These are phyloP conservation scores for Anthonomus grandis DNA, from an alignment of 1,140 invertebrate species.

Conservation along the genomic window DNA sequence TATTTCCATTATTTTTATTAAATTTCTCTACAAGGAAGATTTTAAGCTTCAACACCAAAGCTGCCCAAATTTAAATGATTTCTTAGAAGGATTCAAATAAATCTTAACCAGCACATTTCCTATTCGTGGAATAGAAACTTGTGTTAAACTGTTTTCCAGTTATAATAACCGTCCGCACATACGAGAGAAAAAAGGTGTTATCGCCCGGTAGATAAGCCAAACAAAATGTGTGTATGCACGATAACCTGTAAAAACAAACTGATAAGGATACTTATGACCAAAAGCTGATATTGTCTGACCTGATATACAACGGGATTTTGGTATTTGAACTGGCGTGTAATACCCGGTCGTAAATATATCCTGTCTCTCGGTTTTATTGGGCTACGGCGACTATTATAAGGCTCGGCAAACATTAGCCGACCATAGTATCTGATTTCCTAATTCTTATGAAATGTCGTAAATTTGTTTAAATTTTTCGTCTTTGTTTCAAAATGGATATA, in stretches of 20 bases:
- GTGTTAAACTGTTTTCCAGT: no score
- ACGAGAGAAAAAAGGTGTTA: slow-evolving; percentile 13
- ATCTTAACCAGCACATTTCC: no score
- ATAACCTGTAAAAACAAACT: slow-evolving; percentile 31
- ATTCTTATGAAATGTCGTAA: slow-evolving; percentile 7
- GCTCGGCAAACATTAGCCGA: slow-evolving; percentile 17
- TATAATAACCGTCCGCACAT: no score
- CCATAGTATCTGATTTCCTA: slow-evolving; percentile 18
- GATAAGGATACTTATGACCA: slow-evolving; percentile 30
- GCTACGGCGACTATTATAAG: neutral
- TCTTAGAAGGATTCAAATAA: no score
- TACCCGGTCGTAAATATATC: slow-evolving; percentile 27
- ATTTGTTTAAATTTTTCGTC: slow-evolving; percentile 3
- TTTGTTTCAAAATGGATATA: no score
- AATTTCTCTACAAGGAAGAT: no score
- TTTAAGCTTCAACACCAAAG: no score
- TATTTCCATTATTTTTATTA: no score
- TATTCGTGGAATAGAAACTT: no score
- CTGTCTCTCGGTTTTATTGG: slow-evolving; percentile 25
- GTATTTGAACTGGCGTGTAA: slow-evolving; percentile 23
- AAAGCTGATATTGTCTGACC: slow-evolving; percentile 32
- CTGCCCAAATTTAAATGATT: no score
- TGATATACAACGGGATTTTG: slow-evolving; percentile 30
- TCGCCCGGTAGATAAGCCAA: slow-evolving; percentile 26
- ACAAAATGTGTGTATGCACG: slow-evolving; percentile 29